Base-by-base conservation (phyloP, 1,140 invertebrate species). In the Paraescarpia echinospica region DNA sequence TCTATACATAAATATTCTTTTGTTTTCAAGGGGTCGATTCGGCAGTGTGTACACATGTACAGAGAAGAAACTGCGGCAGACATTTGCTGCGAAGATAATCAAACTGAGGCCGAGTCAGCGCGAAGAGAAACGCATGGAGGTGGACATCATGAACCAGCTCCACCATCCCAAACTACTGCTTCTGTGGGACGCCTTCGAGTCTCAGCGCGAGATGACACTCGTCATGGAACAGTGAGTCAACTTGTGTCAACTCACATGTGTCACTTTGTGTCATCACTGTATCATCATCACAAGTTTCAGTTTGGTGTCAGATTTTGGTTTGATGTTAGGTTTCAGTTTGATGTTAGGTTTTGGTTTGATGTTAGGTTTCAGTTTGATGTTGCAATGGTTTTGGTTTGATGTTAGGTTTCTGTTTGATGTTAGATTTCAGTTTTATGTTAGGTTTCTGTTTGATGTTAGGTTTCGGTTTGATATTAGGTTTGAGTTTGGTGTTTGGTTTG, bases 1-100 rank as follows among this genome's bases (percentile, higher is more conserved):
- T 77, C 22, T 77, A 77, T 27, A 77, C 59, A 22, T 2, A 77
- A 77, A 0, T 9, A 51, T n/a, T 5, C 0, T 77, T 77, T 18
- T 89, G 91, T 90, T 92, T 94, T 95, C 88, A 93, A 97, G 96
- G 93, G 99, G 99, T 89, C 99, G 99, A 18, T 99, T 99, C 96
- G 99, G 99, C 90, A 98, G 99, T 59, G 99, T 99, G 0, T 99
- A 99, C 95, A 97, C 99, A 59, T 99, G 99, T 95, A 97, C 98
- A 48, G 99, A 99, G 96, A 97, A 98, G 93, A 97, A 98, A 59
- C 99, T 98, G 89, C 98, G 98, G 22, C 98, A 99, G 95, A 98
- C 98, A 91, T 99, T 99, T 96, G 99, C 99, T 0, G 99, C 99
- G 35, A 99, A 99, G 96, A 99, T 99, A 95, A 99, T 99, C 94